Evolutionary conservation across 1,140 invertebrate species (phyloP).

Genomic region (Nixonia krombeini): DNA sequence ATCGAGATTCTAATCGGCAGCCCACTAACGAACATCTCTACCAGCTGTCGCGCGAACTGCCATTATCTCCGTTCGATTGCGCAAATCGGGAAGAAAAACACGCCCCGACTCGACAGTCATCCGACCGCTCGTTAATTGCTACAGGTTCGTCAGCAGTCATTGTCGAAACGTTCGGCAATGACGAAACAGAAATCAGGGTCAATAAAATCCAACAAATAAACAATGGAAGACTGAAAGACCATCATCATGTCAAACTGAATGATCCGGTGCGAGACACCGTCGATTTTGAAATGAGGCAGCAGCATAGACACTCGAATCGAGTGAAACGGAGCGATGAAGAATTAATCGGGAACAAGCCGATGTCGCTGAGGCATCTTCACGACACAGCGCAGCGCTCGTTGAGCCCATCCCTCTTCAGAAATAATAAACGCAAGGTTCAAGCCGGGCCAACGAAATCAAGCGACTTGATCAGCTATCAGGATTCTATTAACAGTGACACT

Average conservation of each 20-base stretch:
- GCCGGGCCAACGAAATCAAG: neutral
- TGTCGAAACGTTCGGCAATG: neutral
- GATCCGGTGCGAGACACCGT: too few species aligned
- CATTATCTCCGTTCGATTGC: slow-evolving; percentile 22
- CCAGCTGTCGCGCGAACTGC: neutral
- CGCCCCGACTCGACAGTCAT: neutral
- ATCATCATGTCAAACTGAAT: too few species aligned
- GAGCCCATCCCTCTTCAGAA: neutral
- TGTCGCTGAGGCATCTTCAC: too few species aligned
- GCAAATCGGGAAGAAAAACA: slow-evolving; percentile 21
- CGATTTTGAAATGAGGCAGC: too few species aligned
- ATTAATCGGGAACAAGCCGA: too few species aligned
- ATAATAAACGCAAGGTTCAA: neutral
- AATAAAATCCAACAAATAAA: too few species aligned
- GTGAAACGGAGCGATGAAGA: too few species aligned
- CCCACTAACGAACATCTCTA: slow-evolving; percentile 24
- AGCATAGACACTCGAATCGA: too few species aligned
- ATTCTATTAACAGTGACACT: slow-evolving; percentile 1
- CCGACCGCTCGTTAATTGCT: neutral
- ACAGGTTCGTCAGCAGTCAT: neutral
- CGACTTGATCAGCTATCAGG: neutral
- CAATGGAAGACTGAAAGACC: too few species aligned
- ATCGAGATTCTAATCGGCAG: slow-evolving; percentile 32
- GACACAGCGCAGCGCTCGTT: neutral
- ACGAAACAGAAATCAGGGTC: too few species aligned